phyloP scores from a whole-genome alignment of 2,888 invertebrate genomes.

The Oithona nana region DNA sequence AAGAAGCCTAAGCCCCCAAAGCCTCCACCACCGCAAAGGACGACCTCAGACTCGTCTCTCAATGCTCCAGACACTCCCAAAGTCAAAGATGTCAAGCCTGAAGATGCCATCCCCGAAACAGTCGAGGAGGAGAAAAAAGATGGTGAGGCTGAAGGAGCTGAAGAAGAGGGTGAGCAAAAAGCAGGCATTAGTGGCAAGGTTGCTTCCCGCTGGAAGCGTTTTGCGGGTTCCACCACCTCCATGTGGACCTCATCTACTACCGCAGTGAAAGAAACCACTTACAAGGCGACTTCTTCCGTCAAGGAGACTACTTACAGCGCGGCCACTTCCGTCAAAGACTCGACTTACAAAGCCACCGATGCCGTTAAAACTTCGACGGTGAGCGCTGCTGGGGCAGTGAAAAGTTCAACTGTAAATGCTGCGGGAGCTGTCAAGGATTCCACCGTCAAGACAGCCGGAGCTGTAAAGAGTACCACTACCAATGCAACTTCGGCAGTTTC shows the following conservation, averaged over 20 bases:
- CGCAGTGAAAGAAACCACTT: background rate
- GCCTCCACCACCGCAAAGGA: background rate
- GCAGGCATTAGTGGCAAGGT: background rate
- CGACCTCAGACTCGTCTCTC: background rate
- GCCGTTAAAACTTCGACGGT: background rate
- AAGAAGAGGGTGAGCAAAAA: background rate
- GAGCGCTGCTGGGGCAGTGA: background rate
- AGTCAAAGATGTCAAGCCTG: background rate
- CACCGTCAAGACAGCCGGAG: background rate
- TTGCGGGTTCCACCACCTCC: background rate
- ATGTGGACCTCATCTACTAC: background rate
- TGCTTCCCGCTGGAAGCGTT: background rate
- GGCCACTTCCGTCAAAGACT: background rate
- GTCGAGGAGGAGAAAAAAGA: background rate
- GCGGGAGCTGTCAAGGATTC: background rate
- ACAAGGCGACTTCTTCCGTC: background rate
- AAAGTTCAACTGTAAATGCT: background rate
- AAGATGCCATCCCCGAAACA: background rate
- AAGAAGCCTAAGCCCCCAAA: constrained; percentile 1
- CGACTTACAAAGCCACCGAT: background rate
- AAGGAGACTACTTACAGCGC: background rate
- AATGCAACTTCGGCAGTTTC: constrained; percentile 5
- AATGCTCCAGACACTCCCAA: background rate
- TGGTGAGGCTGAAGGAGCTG: background rate
- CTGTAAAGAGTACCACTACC: background rate